Conservation (phyloP, 2,113 vertebrate genomes). For the Fregetta grallaria region DNA sequence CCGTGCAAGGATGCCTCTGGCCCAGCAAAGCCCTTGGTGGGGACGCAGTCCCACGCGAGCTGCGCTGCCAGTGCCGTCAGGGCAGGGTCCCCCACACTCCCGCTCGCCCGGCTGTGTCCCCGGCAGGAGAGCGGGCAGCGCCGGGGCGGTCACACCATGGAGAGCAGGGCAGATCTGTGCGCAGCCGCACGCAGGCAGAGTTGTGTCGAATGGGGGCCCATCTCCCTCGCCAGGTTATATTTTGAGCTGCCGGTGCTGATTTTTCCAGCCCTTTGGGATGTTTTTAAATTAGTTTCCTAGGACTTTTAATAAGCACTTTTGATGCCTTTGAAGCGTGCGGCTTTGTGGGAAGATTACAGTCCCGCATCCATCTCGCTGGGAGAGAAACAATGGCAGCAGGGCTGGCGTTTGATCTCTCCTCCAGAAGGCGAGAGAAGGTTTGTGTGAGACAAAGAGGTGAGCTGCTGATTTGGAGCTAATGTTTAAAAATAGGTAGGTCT, state of each 20-base stretch:
- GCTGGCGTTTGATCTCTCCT: conserved; percentile 68
- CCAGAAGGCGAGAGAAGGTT: conserved; percentile 55
- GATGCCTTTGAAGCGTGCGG: conserved; percentile 65
- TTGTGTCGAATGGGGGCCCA: background rate
- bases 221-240: conserved; percentile 1
- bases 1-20: background rate
- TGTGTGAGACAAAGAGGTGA: conserved; percentile 63
- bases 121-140: background rate
- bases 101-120: accelerated
- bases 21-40: background rate
- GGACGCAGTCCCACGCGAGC: accelerated
- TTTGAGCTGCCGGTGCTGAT: conserved; percentile 21
- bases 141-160: accelerated
- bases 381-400: conserved; percentile 71
- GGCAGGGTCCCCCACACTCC: accelerated
- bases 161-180: background rate
- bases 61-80: accelerated
- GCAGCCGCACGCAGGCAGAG: background rate
- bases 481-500: conserved; percentile 75
- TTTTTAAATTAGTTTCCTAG: conserved; percentile 72
- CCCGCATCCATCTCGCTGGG: conserved; percentile 70
- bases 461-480: conserved; percentile 59
- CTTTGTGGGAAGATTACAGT: conserved; percentile 74
- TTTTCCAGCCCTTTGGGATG: conserved; percentile 61
- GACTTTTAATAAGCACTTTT: conserved; percentile 77